Percentiles rank a stretch among this genome's conserved stretches.
phyloP scores from a whole-genome alignment of 2,797 vertebrate species.

The Balearica regulorum region DNA sequence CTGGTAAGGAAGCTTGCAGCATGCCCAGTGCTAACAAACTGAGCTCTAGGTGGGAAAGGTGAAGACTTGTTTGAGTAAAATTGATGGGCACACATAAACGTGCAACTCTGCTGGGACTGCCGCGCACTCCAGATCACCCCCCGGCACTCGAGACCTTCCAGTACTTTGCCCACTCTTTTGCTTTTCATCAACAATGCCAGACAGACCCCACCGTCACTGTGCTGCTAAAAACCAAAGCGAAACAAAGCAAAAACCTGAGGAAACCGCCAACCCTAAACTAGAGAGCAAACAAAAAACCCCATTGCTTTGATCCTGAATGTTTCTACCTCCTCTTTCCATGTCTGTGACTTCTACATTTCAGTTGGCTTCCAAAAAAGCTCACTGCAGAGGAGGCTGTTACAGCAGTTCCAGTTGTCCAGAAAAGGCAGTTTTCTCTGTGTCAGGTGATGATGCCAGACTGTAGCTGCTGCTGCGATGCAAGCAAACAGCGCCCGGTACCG shows the following conservation, averaged over 20 bases:
- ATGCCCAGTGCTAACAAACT: background rate
- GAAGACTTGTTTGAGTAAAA: background rate
- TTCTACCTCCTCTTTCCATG: background rate
- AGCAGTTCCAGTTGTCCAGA: background rate
- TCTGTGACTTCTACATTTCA: background rate
- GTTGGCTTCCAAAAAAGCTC: background rate
- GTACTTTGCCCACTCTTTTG: background rate
- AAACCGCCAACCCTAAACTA: background rate
- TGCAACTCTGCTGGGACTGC: fast-evolving
- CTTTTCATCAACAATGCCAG: background rate
- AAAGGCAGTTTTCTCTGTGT: background rate
- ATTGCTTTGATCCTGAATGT: background rate
- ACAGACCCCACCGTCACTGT: background rate
- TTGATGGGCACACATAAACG: fast-evolving
- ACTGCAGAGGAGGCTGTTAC: background rate
- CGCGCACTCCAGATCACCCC: fast-evolving
- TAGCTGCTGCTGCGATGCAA: background rate
- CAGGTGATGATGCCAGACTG: background rate
- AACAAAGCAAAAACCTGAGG: background rate
- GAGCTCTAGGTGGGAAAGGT: background rate
- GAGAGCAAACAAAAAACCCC: background rate
- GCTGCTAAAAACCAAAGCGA: background rate
- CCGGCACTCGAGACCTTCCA: background rate
- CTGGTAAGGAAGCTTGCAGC: background rate
- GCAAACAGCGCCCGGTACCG: background rate